A percentile compares a stretch with the other conserved stretches of the same genome.
phyloP scores from a whole-genome alignment of 30 jellyfish, hydroid and myxozoan species.

The Aurelia coerulea region DNA sequence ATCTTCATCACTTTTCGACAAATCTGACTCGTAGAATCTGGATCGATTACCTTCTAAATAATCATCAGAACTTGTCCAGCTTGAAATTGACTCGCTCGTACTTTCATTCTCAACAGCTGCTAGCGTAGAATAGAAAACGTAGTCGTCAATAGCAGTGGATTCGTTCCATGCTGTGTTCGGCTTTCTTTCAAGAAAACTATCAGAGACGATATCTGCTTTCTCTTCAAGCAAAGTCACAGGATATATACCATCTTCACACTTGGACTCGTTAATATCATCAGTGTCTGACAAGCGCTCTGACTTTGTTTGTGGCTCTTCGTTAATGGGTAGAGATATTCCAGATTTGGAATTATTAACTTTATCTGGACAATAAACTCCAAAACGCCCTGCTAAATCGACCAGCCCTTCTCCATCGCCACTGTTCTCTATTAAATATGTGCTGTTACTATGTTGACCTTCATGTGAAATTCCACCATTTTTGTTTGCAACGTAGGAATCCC shows the following conservation, averaged over 20 bases:
- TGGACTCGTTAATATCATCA: constrained; percentile 3
- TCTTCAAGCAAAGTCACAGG: no score
- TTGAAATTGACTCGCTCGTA: constrained; percentile 34
- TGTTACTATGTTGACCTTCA: background rate
- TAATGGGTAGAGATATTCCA: background rate
- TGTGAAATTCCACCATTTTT: constrained; percentile 10
- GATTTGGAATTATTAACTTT: background rate
- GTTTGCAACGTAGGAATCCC: constrained; percentile 16
- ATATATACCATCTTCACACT: constrained; percentile 4
- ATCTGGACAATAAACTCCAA: constrained; percentile 33
- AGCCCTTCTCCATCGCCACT: constrained; percentile 9
- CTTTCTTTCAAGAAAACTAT: constrained; percentile 10
- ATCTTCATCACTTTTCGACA: background rate
- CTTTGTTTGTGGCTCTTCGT: constrained; percentile 9
- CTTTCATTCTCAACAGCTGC: constrained; percentile 63
- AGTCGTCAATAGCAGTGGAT: constrained; percentile 1
- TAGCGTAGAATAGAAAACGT: constrained; percentile 6
- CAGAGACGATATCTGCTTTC: constrained; percentile 5
- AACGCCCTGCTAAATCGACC: constrained; percentile 29
- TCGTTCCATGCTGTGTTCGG: constrained; percentile 8
- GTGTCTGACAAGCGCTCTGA: constrained; percentile 18
- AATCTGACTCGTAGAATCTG: background rate
- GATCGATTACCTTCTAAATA: constrained; percentile 20
- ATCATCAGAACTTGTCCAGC: constrained; percentile 40
- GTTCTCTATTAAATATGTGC: constrained; percentile 10